A percentile compares a stretch with the other conserved stretches of the same genome.
phyloP scores from a whole-genome alignment of 2,888 invertebrate species.

The Leucozona laternaria region DNA sequence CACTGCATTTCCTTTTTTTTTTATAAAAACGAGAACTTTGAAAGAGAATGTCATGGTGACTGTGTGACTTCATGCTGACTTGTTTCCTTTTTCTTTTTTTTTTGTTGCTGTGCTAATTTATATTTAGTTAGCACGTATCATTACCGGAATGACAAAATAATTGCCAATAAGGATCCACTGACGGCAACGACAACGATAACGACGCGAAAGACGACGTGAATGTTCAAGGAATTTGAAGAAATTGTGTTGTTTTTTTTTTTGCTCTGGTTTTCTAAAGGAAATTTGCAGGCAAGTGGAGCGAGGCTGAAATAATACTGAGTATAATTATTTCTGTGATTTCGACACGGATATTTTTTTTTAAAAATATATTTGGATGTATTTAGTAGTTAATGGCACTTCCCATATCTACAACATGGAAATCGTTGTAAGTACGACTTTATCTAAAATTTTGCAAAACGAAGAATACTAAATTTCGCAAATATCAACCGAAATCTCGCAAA shows the following conservation, averaged over 20 bases:
- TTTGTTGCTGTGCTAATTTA: constrained; percentile 62
- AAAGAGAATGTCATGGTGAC: constrained; percentile 68
- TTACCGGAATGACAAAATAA: constrained; percentile 75
- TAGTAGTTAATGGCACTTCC: no score
- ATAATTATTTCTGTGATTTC: neutral
- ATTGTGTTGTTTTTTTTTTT: neutral
- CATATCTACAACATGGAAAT: no score
- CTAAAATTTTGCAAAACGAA: no score
- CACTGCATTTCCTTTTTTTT: constrained; percentile 37
- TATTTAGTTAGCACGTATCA: constrained; percentile 76
- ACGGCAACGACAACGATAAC: constrained; percentile 13
- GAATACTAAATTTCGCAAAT: no score
- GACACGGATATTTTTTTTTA: neutral
- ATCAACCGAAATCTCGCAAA: no score
- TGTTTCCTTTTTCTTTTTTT: constrained; percentile 22
- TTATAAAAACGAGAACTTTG: constrained; percentile 18
- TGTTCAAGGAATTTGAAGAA: constrained; percentile 4
- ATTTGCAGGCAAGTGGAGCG: constrained; percentile 11
- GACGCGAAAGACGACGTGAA: neutral
- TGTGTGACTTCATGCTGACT: constrained; percentile 56
- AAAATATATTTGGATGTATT: no score
- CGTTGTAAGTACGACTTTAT: no score
- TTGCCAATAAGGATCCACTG: constrained; percentile 70
- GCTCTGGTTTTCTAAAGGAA: neutral
- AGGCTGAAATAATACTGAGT: neutral